Evolutionary conservation across 2,888 invertebrate species (phyloP).

Genomic region (Dusona sp.): DNA sequence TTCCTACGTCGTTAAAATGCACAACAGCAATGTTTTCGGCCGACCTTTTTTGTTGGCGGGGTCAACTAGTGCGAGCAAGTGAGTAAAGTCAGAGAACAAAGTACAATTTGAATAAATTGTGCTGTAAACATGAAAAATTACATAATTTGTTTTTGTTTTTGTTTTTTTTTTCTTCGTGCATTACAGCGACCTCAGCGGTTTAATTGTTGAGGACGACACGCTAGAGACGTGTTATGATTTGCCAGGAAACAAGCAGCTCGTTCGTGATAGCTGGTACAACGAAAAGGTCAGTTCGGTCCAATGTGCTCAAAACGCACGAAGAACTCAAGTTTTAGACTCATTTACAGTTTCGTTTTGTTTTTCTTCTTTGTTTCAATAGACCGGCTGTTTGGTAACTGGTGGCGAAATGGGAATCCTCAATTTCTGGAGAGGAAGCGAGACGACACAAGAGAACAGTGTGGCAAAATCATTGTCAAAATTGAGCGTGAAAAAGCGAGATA

Average conservation of each 20-base stretch:
- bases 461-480: conserved; percentile 77
- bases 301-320: conserved; percentile 26
- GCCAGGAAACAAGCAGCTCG: conserved; percentile 88
- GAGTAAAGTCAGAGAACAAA: conserved; percentile 69
- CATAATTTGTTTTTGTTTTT: no score
- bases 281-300: conserved; percentile 86
- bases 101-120: not conserved
- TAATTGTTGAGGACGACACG: conserved; percentile 85
- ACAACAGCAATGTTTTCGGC: conserved; percentile 84
- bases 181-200: conserved; percentile 81
- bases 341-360: conserved; percentile 62
- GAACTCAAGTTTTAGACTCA: not conserved
- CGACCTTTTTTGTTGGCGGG: conserved; percentile 88
- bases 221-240: conserved; percentile 87
- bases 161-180: conserved; percentile 72
- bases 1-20: conserved; percentile 89
- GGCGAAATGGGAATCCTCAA: conserved; percentile 90
- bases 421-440: conserved; percentile 86
- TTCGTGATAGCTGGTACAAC: conserved; percentile 89
- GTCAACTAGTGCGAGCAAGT: conserved; percentile 88
- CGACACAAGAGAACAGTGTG: conserved; percentile 47
- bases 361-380: conserved; percentile 84
- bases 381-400: conserved; percentile 88
- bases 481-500: conserved; percentile 77
- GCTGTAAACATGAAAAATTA: conserved; percentile 17